Evolutionary conservation across 2,888 invertebrate species (phyloP), one percentile per base, ranked within the genome.

Genomic region (Leucania comma): DNA sequence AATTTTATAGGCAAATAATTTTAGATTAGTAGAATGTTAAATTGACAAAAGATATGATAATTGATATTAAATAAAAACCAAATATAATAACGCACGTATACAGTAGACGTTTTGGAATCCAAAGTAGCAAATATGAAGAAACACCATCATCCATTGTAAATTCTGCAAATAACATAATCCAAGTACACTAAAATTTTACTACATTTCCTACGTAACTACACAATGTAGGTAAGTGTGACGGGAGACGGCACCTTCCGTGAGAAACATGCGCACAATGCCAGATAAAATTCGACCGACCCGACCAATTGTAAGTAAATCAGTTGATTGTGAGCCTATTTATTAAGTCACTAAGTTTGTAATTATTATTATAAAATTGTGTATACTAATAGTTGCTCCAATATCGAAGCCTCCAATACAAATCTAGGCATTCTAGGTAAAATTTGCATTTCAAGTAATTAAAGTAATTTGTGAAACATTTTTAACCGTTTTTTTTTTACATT

Each of bases 151-250:
- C 60, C 72, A 67, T 70, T 71, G 72, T 76, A 75, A 79, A 84
- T 80, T 69, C 71, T 78, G 66, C 62, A 73, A 80, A 85, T 81
- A 83, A 80, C 82, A 84, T 68, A 82, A 81, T 81, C 66, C 50
- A 81, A 81, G 82, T 83, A 78, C 73, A 81, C 75, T 76, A 53
- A 76, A 79, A 83, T 73, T 86, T 82, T 81, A 86, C 83, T 80
- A 83, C 78, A 79, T 79, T 80, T 84, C 75, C 74, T 84, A 88
- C 86, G 82, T 84, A 84, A 84, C 83, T 72, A 58, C 80, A 78
- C 86, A 81, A 92, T 90, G 87, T 93, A 86, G 94, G 94, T 91
- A 92, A 94, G 86, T 93, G 86, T 92, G 93, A 83, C 93, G 87
- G 42, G 82, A 83, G 76, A 75, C 74, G 76, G 78, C 85, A 85